A percentile compares a stretch with the other conserved stretches of the same genome.
phyloP scores from a whole-genome alignment of 2,113 vertebrate genomes.

The Chamaea fasciata region DNA sequence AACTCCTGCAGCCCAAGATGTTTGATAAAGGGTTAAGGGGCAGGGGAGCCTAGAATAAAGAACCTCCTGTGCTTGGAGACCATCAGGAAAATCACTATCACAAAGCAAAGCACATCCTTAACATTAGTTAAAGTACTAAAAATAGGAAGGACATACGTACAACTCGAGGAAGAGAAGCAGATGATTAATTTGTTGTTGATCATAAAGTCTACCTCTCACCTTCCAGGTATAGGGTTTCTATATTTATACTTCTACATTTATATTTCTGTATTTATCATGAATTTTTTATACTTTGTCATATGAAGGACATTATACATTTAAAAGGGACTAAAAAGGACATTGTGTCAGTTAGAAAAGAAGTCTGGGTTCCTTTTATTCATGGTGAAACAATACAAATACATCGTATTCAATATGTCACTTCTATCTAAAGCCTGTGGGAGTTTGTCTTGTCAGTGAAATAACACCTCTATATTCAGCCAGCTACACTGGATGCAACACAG shows the following conservation, averaged over 20 bases:
- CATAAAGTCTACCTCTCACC: neutral
- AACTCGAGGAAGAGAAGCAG: neutral
- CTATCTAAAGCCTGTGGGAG: neutral
- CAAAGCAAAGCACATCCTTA: neutral
- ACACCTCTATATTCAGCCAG: neutral
- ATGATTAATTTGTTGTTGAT: neutral
- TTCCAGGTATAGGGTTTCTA: neutral
- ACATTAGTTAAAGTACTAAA: neutral
- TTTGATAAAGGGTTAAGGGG: neutral
- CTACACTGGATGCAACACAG: neutral
- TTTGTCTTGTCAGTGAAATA: neutral
- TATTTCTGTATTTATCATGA: neutral
- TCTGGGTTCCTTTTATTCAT: neutral
- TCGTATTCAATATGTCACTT: neutral
- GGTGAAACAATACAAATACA: neutral
- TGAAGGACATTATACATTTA: neutral
- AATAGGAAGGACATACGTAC: neutral
- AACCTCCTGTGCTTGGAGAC: neutral
- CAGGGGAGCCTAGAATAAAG: neutral
- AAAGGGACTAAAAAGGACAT: neutral
- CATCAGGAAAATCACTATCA: neutral
- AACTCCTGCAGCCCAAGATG: neutral
- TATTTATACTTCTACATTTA: neutral
- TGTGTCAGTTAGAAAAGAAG: neutral
- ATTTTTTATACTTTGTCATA: neutral